phyloP scores from a whole-genome alignment of 2,113 vertebrate genomes.

The Capreolus pygargus region DNA sequence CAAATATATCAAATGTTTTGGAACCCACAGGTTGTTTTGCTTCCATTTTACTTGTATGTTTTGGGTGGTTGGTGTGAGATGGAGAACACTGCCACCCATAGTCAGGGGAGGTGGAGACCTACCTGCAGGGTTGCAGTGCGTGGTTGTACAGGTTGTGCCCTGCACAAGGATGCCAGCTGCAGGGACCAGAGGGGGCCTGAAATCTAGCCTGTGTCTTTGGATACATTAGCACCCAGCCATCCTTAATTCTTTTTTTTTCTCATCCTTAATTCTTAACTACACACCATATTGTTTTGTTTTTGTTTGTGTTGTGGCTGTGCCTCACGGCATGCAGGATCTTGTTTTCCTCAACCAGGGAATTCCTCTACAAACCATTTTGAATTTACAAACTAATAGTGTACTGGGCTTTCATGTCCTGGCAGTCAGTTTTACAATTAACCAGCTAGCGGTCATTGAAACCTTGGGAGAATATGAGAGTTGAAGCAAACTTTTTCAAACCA shows the following conservation, averaged over 20 bases:
- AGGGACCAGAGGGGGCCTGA: neutral
- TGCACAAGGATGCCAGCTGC: neutral
- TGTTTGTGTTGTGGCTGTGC: neutral
- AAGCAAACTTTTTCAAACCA: neutral
- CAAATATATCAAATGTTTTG: neutral
- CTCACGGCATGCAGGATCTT: neutral
- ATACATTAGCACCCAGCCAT: neutral
- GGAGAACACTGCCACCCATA: fast-evolving
- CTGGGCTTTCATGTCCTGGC: neutral
- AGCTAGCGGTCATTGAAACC: neutral
- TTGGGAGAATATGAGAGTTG: neutral
- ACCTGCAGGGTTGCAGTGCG: fast-evolving
- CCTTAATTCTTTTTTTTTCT: neutral
- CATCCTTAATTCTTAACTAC: neutral
- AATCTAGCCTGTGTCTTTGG: neutral
- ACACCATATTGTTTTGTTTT: neutral
- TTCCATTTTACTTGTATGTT: neutral
- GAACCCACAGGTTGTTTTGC: neutral
- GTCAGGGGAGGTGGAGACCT: neutral
- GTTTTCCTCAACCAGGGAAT: neutral
- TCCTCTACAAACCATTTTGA: neutral
- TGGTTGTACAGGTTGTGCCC: neutral
- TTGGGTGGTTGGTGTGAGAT: neutral
- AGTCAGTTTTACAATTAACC: neutral
- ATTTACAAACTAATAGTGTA: neutral